Evolutionary conservation across 2,888 invertebrate genomes (phyloP).

Genomic region (Caenorhabditis panamensis): DNA sequence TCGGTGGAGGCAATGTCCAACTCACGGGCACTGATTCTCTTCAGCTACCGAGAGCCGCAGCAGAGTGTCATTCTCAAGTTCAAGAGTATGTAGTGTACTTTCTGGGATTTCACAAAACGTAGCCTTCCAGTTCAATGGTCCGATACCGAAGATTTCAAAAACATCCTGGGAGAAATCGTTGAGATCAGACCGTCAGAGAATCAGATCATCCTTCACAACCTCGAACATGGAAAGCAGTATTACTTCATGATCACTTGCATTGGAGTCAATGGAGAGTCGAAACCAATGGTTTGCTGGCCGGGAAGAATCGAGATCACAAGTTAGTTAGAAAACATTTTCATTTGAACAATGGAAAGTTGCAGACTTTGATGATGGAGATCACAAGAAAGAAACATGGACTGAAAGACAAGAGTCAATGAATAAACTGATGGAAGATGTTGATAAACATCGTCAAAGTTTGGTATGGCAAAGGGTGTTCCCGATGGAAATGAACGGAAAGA

Average conservation of each 20-base stretch:
- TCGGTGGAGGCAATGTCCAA: slow-evolving; percentile 64
- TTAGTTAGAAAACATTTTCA: slow-evolving; percentile 80
- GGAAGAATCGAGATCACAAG: slow-evolving; percentile 88
- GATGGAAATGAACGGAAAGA: slow-evolving; percentile 63
- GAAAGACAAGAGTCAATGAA: slow-evolving; percentile 64
- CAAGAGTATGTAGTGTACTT: slow-evolving; percentile 65
- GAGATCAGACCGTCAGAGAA: slow-evolving; percentile 40
- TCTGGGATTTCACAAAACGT: not conserved
- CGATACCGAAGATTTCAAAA: slow-evolving; percentile 89
- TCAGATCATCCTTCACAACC: slow-evolving; percentile 35
- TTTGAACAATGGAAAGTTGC: not conserved
- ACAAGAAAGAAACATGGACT: slow-evolving; percentile 62
- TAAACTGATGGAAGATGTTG: slow-evolving; percentile 72
- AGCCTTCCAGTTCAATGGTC: slow-evolving; percentile 92
- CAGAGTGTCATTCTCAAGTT: slow-evolving; percentile 68
- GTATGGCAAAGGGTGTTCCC: slow-evolving; percentile 79
- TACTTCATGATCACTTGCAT: slow-evolving; percentile 92
- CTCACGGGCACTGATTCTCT: slow-evolving; percentile 48
- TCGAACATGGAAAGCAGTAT: slow-evolving; percentile 53
- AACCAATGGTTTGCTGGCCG: slow-evolving; percentile 88
- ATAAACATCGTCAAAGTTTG: slow-evolving; percentile 73
- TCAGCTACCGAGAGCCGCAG: slow-evolving; percentile 50
- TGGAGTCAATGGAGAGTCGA: slow-evolving; percentile 93
- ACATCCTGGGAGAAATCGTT: slow-evolving; percentile 84
- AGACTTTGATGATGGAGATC: slow-evolving; percentile 76